A percentile compares a stretch with the other conserved stretches of the same genome.
Conservation (phyloP, 2,113 vertebrate genomes). For the Coregonus clupeaformis region DNA sequence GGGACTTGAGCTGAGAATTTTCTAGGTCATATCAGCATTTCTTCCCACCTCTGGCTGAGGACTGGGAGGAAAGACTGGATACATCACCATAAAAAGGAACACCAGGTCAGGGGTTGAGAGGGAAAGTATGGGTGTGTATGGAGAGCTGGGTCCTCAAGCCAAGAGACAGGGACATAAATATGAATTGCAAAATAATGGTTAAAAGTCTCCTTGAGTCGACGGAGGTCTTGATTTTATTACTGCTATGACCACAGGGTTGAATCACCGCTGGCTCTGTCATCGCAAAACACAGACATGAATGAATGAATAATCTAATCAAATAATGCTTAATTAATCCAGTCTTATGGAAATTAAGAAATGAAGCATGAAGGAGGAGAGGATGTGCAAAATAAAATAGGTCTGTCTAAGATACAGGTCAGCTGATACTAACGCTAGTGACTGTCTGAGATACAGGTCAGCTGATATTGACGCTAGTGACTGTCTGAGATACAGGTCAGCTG, state of each 20-base stretch:
- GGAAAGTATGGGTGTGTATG: constrained; percentile 6
- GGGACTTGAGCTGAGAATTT: background rate
- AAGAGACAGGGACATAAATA: constrained; percentile 26
- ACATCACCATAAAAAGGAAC: constrained; percentile 26
- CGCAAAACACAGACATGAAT: background rate
- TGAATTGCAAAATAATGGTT: constrained; percentile 40
- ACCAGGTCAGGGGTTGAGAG: constrained; percentile 18
- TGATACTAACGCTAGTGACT: too few species aligned
- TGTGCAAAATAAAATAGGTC: background rate
- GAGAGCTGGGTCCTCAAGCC: constrained; percentile 9
- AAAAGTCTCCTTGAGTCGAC: constrained; percentile 24
- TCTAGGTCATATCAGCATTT: background rate
- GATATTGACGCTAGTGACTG: too few species aligned
- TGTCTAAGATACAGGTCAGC: too few species aligned
- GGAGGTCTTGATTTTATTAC: background rate
- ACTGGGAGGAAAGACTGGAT: background rate
- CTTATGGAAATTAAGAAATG: too few species aligned
- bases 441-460: too few species aligned
- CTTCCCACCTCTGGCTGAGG: constrained; percentile 2
- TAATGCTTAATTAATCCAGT: background rate
- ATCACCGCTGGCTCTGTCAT: background rate
- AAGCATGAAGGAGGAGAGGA: background rate
- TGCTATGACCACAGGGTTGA: background rate
- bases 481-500: too few species aligned
- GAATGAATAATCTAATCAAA: background rate